Evolutionary conservation across 2,888 invertebrate species (phyloP), one percentile per base, ranked within the genome.

Genomic region (Cataglyphis livida): DNA sequence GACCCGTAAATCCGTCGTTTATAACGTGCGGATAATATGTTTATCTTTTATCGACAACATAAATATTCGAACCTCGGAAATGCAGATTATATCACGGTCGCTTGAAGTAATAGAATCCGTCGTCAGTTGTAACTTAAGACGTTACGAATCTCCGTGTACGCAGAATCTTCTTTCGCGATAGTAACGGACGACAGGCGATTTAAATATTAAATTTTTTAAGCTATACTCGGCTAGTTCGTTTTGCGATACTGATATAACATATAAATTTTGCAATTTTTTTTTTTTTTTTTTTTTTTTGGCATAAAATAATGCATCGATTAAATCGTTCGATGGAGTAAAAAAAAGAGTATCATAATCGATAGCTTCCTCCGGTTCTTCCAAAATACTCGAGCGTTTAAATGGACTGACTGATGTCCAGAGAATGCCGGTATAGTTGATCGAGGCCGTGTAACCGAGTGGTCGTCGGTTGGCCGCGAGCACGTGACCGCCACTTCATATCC

Each of bases 21-120:
- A 91, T 87, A 88, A 88, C 91, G 83, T 64, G 82, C 81, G 82
- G 87, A 89, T 91, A 91, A 91, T 90, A 88, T 90, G 89, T 91
- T 90, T 91, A 89, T 91, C 87, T 90, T 90, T 90, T 91, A 91
- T 90, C 89, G 89, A 82, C 87, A 84, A 85, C 85, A 88, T 90
- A 91, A 89, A 91, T 91, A 90, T 89, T 87, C 87, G 65, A 61
- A 74, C 70, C 66, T 79, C 81, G 84, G 74, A 74, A 84, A 83
- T 81, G 82, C 65, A 61, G 84, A 81, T 90, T 89, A 82, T 87
- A 85, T 90, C 85, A 88, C 78, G 74, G 41, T 64, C 81, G 61
- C 71, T 44, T n/a, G 57, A 66, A 48, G 73, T 66, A 81, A 81
- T 81, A 81, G 81, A 73, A 82, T 65, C 44, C 75, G 51, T 68